Percentiles rank a stretch among this genome's conserved stretches.
Evolutionary conservation across 2,113 vertebrate species (phyloP).

Genomic region (Varanus salvator): DNA sequence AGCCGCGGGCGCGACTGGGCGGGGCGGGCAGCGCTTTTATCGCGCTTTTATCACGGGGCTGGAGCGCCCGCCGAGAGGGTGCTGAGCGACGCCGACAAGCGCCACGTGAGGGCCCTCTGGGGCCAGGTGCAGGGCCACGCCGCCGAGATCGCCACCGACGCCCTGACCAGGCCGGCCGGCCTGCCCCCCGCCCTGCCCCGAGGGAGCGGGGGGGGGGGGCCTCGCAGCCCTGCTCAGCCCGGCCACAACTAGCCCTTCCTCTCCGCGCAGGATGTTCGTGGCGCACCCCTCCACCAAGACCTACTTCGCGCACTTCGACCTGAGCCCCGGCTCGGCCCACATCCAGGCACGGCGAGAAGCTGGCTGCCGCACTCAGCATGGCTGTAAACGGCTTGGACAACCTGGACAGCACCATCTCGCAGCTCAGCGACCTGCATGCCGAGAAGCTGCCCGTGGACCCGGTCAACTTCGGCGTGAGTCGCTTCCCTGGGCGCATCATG

Average conservation of each 20-base stretch:
- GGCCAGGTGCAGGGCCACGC: fast-evolving
- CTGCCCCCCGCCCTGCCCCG: too few relatives aligned
- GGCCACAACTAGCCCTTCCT: too few relatives aligned
- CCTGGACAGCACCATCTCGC: slow-evolving; percentile 70
- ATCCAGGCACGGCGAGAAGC: slow-evolving; percentile 77
- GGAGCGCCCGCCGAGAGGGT: neutral
- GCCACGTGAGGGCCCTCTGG: neutral
- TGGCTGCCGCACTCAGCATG: slow-evolving; percentile 68
- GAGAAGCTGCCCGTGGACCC: slow-evolving; percentile 88
- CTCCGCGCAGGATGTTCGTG: fast-evolving
- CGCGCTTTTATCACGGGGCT: too few relatives aligned
- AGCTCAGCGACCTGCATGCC: slow-evolving; percentile 88
- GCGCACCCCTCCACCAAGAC: slow-evolving; percentile 86
- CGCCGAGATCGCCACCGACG: neutral
- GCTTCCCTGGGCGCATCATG: neutral
- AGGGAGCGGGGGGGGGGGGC: too few relatives aligned
- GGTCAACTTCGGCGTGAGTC: slow-evolving; percentile 85
- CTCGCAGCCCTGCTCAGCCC: too few relatives aligned
- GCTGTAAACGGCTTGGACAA: slow-evolving; percentile 81
- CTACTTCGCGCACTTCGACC: slow-evolving; percentile 89
- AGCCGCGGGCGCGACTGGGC: too few relatives aligned
- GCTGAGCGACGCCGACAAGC: neutral
- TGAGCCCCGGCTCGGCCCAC: slow-evolving; percentile 66
- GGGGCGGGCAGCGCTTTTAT: too few relatives aligned
- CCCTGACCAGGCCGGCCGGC: neutral